A percentile compares a stretch with the other conserved stretches of the same genome.
phyloP scores from a whole-genome alignment of 2,888 invertebrate genomes.

The Athalia rosae region DNA sequence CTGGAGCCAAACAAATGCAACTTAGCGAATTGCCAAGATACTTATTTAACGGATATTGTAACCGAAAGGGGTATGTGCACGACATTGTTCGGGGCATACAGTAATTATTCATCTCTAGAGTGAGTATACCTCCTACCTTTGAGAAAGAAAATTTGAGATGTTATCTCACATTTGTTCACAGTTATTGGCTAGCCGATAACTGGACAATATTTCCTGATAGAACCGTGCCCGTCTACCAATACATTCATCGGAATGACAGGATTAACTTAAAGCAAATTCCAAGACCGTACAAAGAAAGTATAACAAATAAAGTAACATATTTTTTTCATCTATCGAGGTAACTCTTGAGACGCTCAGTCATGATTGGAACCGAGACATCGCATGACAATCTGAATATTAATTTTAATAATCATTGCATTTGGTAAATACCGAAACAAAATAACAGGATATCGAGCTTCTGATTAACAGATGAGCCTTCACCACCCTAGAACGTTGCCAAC shows the following conservation, averaged over 20 bases:
- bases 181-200: slow-evolving; percentile 58
- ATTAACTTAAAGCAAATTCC: neutral
- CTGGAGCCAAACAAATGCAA: slow-evolving; percentile 25
- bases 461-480: slow-evolving; percentile 15
- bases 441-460: neutral
- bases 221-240: neutral
- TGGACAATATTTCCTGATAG: slow-evolving; percentile 52
- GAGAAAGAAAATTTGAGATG: neutral
- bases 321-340: slow-evolving; percentile 14
- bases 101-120: slow-evolving; percentile 55
- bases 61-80: slow-evolving; percentile 61
- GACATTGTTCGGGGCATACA: slow-evolving; percentile 47
- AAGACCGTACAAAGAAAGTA: slow-evolving; percentile 14
- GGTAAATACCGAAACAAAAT: neutral
- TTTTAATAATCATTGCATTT: neutral
- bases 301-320: slow-evolving; percentile 9
- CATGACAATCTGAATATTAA: neutral
- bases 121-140: slow-evolving; percentile 45
- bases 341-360: slow-evolving; percentile 13
- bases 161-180: slow-evolving; percentile 35
- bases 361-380: slow-evolving; percentile 7
- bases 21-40: neutral
- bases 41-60: slow-evolving; percentile 44
- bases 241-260: neutral
- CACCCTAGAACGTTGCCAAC: slow-evolving; percentile 2